Evolutionary conservation across 2,888 invertebrate genomes (phyloP).

Genomic region (Protodeltote pygarga): DNA sequence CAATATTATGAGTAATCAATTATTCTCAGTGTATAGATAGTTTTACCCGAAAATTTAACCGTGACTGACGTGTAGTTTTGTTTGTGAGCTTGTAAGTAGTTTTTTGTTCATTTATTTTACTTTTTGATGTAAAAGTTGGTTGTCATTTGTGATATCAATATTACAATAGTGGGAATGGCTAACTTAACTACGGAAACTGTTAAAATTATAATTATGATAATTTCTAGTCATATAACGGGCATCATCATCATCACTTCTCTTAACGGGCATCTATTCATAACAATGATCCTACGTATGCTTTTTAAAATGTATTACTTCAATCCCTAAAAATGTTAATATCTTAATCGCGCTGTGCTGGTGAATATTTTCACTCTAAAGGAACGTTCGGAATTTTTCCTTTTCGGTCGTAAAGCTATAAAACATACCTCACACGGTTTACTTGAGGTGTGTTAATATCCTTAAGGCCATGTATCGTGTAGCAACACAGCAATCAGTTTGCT

Average conservation of each 20-base stretch:
- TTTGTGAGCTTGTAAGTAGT: background rate
- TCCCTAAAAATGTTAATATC: background rate
- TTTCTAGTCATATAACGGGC: no score
- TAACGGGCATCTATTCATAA: no score
- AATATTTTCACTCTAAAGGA: background rate
- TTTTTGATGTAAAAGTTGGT: background rate
- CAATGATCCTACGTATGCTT: no score
- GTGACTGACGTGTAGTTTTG: slow-evolving; percentile 9
- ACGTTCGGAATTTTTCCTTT: background rate
- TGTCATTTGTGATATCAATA: background rate
- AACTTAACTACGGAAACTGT: no score
- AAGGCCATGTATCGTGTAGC: slow-evolving; percentile 13
- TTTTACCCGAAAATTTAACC: slow-evolving; percentile 1
- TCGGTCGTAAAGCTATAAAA: slow-evolving; percentile 6
- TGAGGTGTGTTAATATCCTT: slow-evolving; percentile 15
- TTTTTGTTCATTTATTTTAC: background rate
- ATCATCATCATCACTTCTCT: no score
- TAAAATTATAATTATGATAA: no score
- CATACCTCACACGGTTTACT: background rate
- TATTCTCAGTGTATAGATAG: background rate
- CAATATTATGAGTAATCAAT: background rate
- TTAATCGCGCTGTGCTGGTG: background rate
- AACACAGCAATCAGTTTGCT: slow-evolving; percentile 30
- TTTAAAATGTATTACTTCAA: no score
- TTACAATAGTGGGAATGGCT: no score